Base-by-base conservation (phyloP, 2,113 vertebrate species). In the Austrofundulus limnaeus region DNA sequence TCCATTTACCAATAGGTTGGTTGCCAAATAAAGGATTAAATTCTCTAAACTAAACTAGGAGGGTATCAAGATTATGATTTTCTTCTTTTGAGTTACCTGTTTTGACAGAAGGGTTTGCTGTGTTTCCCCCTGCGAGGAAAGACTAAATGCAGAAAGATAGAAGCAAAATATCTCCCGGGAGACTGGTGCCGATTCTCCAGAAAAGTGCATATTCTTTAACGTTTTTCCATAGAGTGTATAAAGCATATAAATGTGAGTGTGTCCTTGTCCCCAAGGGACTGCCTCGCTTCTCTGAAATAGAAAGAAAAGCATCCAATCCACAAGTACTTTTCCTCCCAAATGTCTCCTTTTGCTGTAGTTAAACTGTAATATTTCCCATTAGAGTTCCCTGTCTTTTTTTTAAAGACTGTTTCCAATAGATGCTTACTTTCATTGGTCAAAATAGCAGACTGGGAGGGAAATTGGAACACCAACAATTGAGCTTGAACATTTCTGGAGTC, bases 331-430 rank as follows among this genome's bases (percentile, higher is more conserved):
- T 17, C 17, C 75, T 48, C 75, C 56, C 75, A 55, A 69, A 54
- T 59, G 59, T 70, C 70, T 77, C 49, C 75, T 72, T 72, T 62
- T 25, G 5, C 61, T 49, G 34, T 66, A 59, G 81, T 79, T 24
- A 39, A 23, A 71, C 59, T 43, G 43, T 47, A 66, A 84, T 85
- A 65, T 73, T 49, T 62, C 56, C 67, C 28, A 70, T 79, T 80
- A 71, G 38, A 49, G 61, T 74, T 67, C 48, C 70, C 55, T 66
- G 85, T 86, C 1, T 34, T 34, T 34, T 34, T 5, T 85, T 67
- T 53, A 83, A 69, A 77, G 78, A 80, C 58, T 5, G 84, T 85
- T 87, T 77, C 58, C 73, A 51, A 66, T 61, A 21, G 21, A 68
- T 24, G 31, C 68, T 74, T 45, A 25, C 45, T 61, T 34, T 55